Evolutionary conservation across 2,797 vertebrate genomes (phyloP), one percentile per base, ranked within the genome.

Genomic region (Oophaga sylvatica): DNA sequence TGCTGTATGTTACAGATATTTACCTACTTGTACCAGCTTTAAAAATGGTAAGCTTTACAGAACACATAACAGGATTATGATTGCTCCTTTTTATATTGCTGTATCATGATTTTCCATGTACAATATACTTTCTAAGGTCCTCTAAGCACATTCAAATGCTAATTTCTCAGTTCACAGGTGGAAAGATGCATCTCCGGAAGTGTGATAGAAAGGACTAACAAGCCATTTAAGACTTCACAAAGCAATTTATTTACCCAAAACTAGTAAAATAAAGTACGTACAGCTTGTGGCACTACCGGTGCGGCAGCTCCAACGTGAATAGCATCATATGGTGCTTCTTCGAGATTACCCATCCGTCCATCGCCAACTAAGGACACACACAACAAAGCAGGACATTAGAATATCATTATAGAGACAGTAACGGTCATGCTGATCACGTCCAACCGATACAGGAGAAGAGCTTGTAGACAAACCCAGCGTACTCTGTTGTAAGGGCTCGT

Each of bases 221-320:
- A 17, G 67, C 29, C 60, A 70, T 31, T 70, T 70, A 70, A 7
- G 16, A 31, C 16, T 70, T 1, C 35, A 31, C 26, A 68, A 68
- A 0, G 12, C 26, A 35, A 67, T 20, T 19, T 22, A 22, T 22
- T 73, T 48, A 22, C 71, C 9, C 7, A 22, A 20, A 13, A 19
- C 2, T 48, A 65, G 7, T n/a, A 76, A 20, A 76, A 76, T 45
- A 78, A 48, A 90, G 87, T 83, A 95, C 98, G 95, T 95, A 99
- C 98, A 91, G 98, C 98, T 93, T 98, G 97, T 67, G 98, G 98
- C 87, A 99, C 97, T 73, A 93, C 96, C 0, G 97, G 97, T 87
- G 98, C 98, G 86, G 98, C 98, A 63, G 98, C 98, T 86, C 98
- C 98, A 15, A 99, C 98, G 19, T 99, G 98, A 90, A 99, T 99